Evolutionary conservation across 2,113 vertebrate genomes (phyloP).

Genomic region (Ageneiosus marmoratus): DNA sequence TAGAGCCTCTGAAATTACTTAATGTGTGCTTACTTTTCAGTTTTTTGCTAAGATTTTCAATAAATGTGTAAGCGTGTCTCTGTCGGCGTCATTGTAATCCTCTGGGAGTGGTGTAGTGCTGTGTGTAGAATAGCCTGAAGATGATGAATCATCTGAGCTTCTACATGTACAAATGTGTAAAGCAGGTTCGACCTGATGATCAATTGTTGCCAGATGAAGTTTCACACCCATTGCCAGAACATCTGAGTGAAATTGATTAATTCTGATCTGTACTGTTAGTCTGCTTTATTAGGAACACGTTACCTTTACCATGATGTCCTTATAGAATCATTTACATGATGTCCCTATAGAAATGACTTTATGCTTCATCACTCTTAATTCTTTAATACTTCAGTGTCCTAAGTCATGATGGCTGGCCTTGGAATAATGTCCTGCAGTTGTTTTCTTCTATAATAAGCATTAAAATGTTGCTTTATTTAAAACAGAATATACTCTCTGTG

Average conservation of each 20-base stretch:
- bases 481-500: not conserved
- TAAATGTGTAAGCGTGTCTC: conserved; percentile 51
- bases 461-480: not conserved
- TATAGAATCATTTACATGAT: not conserved
- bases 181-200: not conserved
- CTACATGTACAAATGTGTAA: not conserved
- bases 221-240: not conserved
- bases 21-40: conserved; percentile 33
- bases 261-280: too few species aligned
- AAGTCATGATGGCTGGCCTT: not conserved
- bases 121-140: not conserved
- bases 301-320: not conserved
- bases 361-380: not conserved
- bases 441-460: not conserved
- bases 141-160: not conserved
- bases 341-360: not conserved
- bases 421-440: not conserved
- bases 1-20: conserved; percentile 24
- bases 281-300: not conserved
- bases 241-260: not conserved
- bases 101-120: not conserved
- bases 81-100: conserved; percentile 5
- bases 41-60: conserved; percentile 54
- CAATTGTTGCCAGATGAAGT: not conserved
- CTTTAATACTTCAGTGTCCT: not conserved